phyloP scores from a whole-genome alignment of 1,140 invertebrate genomes.

The Cotesia glomerata region DNA sequence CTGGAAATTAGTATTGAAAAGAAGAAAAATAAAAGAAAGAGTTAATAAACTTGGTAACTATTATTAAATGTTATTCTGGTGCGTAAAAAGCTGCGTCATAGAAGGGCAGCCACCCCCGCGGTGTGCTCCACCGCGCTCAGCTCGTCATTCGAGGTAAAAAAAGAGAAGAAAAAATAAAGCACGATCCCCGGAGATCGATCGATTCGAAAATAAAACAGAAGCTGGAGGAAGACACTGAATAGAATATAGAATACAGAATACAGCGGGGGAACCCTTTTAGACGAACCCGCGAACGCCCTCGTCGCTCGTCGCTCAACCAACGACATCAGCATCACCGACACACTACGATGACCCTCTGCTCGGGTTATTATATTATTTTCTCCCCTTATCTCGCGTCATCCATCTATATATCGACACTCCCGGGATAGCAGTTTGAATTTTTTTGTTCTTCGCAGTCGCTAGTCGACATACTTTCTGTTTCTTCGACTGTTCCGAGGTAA shows the following conservation, averaged over 20 bases:
- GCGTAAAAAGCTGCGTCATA: neutral
- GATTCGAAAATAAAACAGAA: constrained; percentile 5
- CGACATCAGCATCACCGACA: neutral
- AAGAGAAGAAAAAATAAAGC: neutral
- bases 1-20: neutral
- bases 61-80: neutral
- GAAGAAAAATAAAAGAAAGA: neutral
- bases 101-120: neutral
- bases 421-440: neutral
- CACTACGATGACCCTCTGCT: neutral
- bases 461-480: no score
- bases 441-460: no score
- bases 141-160: neutral
- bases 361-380: constrained; percentile 29
- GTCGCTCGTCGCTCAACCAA: neutral
- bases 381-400: constrained; percentile 13
- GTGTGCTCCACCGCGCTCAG: constrained; percentile 1
- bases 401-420: neutral
- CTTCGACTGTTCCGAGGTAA: no score
- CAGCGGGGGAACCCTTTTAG: constrained; percentile 10
- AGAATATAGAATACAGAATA: no score
- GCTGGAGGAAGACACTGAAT: neutral
- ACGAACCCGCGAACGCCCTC: neutral
- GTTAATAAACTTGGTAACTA: neutral
- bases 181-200: neutral